Evolutionary conservation across 2,797 vertebrate genomes (phyloP).

Genomic region (Bucorvus abyssinicus): DNA sequence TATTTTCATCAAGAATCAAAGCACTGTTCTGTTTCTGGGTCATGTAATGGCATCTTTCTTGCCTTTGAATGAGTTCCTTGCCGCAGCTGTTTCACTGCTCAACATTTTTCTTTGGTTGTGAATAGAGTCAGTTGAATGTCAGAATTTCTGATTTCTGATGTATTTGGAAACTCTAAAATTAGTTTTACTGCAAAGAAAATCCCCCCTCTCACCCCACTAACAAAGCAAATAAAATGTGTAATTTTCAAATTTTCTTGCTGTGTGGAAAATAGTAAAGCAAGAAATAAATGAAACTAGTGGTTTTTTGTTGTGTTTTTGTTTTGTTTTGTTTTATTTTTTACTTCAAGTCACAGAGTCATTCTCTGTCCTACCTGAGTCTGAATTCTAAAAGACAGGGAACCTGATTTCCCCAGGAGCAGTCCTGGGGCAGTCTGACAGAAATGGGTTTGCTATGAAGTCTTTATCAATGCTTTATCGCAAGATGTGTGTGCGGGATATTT

Average conservation of each 20-base stretch:
- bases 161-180: neutral
- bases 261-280: neutral
- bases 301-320: neutral
- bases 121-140: neutral
- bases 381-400: neutral
- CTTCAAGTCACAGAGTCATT: neutral
- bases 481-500: neutral
- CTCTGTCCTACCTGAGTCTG: neutral
- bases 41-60: neutral
- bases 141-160: neutral
- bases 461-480: neutral
- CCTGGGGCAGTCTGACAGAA: neutral
- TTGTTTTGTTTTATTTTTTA: neutral
- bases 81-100: neutral
- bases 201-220: neutral
- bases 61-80: neutral
- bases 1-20: neutral
- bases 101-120: neutral
- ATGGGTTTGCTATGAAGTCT: fast-evolving
- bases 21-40: neutral
- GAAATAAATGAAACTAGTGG: neutral
- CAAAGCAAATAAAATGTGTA: neutral
- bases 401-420: neutral
- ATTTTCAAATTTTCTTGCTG: neutral
- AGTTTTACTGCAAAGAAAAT: neutral